Evolutionary conservation across 2,888 invertebrate genomes (phyloP), one percentile per base, ranked within the genome.

Genomic region (Rhodophaea formosa): DNA sequence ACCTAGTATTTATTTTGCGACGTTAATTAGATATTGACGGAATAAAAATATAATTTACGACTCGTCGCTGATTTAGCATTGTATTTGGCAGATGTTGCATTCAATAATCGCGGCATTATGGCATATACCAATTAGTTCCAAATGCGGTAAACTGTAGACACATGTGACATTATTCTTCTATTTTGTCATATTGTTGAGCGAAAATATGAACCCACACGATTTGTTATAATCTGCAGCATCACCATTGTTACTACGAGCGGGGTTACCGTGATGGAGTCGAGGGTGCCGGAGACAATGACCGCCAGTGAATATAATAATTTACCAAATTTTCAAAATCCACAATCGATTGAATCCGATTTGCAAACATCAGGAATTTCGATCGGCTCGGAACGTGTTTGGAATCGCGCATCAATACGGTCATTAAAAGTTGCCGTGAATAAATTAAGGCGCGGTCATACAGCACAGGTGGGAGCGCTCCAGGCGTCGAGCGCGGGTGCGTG

Each of bases 121-220:
- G 80, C 87, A 89, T 84, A 84, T 87, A 79, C 77, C 90, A 89
- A 91, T 91, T 91, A 91, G 90, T 91, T 87, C 85, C 88, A 82
- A 90, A 87, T 79, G 86, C 83, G 82, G 81, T 84, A 84, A 83
- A 84, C 84, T 80, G 75, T 79, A 80, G 78, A 75, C 88, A 87
- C 88, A 90, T 89, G 88, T 75, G 89, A 86, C 88, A 87, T 84
- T 88, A 86, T 86, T 58, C n/a, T 84, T 84, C 82, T 84, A 87
- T 86, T 86, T 86, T 84, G 86, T 86, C 85, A 86, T 85, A 89
- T 90, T 90, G 88, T 91, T 86, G 71, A 67, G 69, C 75, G 74
- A 77, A 84, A 87, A 86, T 88, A 88, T 89, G 86, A 86, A 89
- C 86, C 89, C 86, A 87, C 86, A 90, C 84, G 84, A 87, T 90